Percentiles rank a stretch among this genome's conserved stretches.
Conservation (phyloP, 2,797 vertebrate species). For the Muraenolepis orangiensis region DNA sequence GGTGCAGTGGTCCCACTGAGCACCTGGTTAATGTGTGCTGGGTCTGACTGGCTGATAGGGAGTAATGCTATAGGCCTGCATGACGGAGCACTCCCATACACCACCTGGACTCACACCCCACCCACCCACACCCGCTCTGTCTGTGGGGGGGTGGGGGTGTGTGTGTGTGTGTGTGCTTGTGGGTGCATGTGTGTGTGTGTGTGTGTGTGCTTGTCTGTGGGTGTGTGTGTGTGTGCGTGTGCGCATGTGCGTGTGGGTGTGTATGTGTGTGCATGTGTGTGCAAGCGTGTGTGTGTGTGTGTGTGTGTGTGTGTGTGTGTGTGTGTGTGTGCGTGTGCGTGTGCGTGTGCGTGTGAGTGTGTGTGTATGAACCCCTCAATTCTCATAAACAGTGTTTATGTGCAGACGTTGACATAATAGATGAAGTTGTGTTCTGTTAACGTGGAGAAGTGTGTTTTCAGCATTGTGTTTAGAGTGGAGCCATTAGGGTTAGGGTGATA, state of each 20-base stretch:
- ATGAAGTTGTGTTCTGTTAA: neutral
- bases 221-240: neutral
- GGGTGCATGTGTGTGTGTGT: neutral
- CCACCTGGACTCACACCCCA: conserved; percentile 53
- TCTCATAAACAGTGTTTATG: neutral
- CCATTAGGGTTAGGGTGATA: no score
- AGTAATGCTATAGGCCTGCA: conserved; percentile 59
- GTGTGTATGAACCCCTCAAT: no score
- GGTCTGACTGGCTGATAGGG: conserved; percentile 49
- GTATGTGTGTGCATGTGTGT: neutral
- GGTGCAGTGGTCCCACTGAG: conserved; percentile 25
- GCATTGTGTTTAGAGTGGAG: neutral
- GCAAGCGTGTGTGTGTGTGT: neutral
- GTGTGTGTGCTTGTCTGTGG: neutral
- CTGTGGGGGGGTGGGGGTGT: conserved; percentile 9
- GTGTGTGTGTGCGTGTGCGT: neutral
- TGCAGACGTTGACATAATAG: neutral
- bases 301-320: neutral
- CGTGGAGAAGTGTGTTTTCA: neutral
- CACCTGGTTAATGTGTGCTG: conserved; percentile 63
- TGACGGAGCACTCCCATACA: conserved; percentile 34
- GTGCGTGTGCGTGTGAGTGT: neutral
- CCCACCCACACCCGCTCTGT: neutral
- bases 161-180: conserved; percentile 19
- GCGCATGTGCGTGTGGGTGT: neutral